Percentiles rank a stretch among this genome's conserved stretches.
phyloP scores from a whole-genome alignment of 2,797 vertebrate genomes.

The Sebastes hubbsi region DNA sequence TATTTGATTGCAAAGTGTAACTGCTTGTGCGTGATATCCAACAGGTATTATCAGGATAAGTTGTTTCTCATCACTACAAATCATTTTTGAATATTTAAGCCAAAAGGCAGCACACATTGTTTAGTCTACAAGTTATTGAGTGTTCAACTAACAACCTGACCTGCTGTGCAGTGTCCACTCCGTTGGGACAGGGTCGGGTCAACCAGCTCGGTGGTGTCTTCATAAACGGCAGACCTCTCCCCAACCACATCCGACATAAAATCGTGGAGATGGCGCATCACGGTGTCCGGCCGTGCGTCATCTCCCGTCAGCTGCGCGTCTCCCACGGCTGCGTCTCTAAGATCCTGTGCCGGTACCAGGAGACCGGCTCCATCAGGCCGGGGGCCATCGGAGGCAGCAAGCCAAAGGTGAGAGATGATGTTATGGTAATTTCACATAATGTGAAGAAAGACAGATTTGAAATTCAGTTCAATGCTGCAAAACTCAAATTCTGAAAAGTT shows the following conservation, averaged over 20 bases:
- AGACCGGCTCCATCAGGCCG: slow-evolving; percentile 97
- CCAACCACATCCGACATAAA: slow-evolving; percentile 98
- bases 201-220: slow-evolving; percentile 99
- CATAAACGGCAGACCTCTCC: slow-evolving; percentile 97
- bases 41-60: neutral
- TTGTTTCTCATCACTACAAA: neutral
- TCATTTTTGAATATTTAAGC: neutral
- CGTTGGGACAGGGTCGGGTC: slow-evolving; percentile 96
- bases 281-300: slow-evolving; percentile 96
- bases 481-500: no score
- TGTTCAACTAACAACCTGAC: neutral
- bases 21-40: neutral
- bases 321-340: slow-evolving; percentile 99
- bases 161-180: slow-evolving; percentile 90
- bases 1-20: neutral
- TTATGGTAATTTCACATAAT: neutral
- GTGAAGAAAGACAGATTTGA: neutral
- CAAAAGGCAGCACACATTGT: neutral
- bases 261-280: slow-evolving; percentile 99
- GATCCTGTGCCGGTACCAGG: slow-evolving; percentile 98
- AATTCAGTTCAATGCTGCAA: neutral
- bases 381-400: slow-evolving; percentile 98
- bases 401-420: slow-evolving; percentile 90
- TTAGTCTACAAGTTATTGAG: neutral
- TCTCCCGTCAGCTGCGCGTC: slow-evolving; percentile 96